Evolutionary conservation across 2,113 vertebrate species (phyloP), one percentile per base, ranked within the genome.

Genomic region (Burhinus oedicnemus): DNA sequence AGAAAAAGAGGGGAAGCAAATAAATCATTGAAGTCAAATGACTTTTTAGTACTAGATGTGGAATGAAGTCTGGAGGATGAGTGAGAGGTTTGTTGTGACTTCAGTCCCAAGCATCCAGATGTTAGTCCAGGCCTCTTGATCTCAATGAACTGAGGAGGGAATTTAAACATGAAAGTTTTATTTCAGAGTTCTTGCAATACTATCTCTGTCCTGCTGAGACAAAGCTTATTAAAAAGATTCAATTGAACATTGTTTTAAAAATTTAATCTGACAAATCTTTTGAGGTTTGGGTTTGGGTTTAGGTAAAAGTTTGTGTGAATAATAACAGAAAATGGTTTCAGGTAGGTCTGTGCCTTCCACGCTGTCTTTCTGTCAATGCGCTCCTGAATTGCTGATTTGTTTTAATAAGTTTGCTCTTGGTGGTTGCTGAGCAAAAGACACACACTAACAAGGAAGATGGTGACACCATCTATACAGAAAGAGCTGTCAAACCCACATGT

Each of bases 151-250:
- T 45, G 22, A 74, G 26, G 15, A 62, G 3, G 3, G 15, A 88
- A 96, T 79, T 93, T 85, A 90, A 87, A 81, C 70, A 83, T 34
- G 19, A 78, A 52, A n/a, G 21, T 77, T 88, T 88, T 77, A 70
- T 80, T 86, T 51, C 8, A 62, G 25, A 66, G 6, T 81, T 93
- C n/a, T 81, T 92, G 26, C 40, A 88, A 70, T 71, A 61, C 10
- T 74, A 8, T 51, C 36, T 74, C 68, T 83, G 26, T 52, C 42
- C 68, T 78, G 8, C 32, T 88, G 76, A 88, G 45, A 36, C 4
- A 66, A 91, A 80, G 6, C 29, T 89, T 64, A 49, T 34, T 34
- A 54, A 82, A 51, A 54, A 47, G 14, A n/a, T 83, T 52, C 10
- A 70, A 27, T 22, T 32, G 21, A 87, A 42, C 5, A 18, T 36